phyloP scores from a whole-genome alignment of 2,888 invertebrate genomes.

The Ferrisia virgata region DNA sequence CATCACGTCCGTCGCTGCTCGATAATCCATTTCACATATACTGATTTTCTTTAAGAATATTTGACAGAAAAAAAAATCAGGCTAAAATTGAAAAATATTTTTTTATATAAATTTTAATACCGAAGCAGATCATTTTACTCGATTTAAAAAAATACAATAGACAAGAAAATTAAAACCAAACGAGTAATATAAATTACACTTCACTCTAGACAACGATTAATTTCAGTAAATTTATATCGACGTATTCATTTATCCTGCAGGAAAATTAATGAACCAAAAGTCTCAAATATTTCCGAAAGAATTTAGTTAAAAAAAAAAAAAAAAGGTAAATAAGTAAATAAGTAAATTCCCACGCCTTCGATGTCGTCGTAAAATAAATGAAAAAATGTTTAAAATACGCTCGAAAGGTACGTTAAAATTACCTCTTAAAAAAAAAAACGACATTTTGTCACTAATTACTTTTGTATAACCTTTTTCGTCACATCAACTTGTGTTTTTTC shows the following conservation, averaged over 20 bases:
- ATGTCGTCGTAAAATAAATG: neutral
- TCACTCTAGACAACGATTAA: neutral
- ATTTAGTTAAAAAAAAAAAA: no score
- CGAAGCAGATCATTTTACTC: no score
- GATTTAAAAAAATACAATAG: neutral
- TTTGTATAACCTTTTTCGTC: neutral
- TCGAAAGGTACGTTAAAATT: neutral
- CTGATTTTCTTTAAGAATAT: no score
- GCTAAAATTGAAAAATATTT: no score
- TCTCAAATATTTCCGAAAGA: neutral
- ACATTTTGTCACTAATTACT: constrained; percentile 2
- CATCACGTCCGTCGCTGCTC: no score
- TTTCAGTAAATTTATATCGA: neutral
- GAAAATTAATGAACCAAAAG: neutral
- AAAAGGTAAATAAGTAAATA: no score
- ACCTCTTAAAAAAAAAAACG: neutral
- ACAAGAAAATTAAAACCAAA: neutral
- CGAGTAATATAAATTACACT: neutral
- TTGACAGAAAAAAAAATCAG: no score
- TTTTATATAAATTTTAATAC: no score
- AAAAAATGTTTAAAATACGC: neutral
- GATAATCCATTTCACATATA: no score
- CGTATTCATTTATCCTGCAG: neutral
- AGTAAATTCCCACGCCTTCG: neutral
- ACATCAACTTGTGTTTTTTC: neutral